These are phyloP conservation scores for Acrocephalus scirpaceus DNA, from an alignment of 2,797 vertebrate genomes.

Conservation along the genomic window DNA sequence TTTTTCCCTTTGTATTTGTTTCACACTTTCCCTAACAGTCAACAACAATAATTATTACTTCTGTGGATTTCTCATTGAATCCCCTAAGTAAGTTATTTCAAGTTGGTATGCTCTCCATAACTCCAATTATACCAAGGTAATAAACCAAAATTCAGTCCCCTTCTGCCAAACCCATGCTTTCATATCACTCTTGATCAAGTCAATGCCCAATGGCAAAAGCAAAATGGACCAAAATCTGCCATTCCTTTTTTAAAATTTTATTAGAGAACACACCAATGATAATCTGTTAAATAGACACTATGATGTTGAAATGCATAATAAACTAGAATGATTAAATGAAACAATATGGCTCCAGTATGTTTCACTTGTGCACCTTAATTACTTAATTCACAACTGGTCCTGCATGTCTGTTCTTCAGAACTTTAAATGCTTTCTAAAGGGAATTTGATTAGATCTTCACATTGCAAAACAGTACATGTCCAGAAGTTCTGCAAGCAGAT, in stretches of 20 bases:
- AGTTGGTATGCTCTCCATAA: not conserved
- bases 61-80: not conserved
- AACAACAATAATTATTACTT: not conserved
- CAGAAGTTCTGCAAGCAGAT: not conserved
- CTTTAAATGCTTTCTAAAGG: not conserved
- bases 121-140: not conserved
- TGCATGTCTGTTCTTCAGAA: not conserved
- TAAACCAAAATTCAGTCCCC: not conserved
- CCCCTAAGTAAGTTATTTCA: not conserved
- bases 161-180: not conserved
- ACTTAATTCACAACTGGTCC: not conserved
- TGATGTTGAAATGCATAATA: not conserved
- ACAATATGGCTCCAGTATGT: not conserved
- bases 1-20: not conserved
- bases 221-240: not conserved
- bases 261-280: not conserved
- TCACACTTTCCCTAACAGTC: not conserved
- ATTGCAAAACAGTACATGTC: not conserved
- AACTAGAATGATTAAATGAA: not conserved
- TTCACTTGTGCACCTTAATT: not conserved
- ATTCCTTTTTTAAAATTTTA: not conserved
- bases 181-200: not conserved
- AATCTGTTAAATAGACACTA: not conserved
- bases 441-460: not conserved
- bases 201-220: not conserved